Evolutionary conservation across 2,888 invertebrate genomes (phyloP).

Genomic region (Lacanobia oleracea): DNA sequence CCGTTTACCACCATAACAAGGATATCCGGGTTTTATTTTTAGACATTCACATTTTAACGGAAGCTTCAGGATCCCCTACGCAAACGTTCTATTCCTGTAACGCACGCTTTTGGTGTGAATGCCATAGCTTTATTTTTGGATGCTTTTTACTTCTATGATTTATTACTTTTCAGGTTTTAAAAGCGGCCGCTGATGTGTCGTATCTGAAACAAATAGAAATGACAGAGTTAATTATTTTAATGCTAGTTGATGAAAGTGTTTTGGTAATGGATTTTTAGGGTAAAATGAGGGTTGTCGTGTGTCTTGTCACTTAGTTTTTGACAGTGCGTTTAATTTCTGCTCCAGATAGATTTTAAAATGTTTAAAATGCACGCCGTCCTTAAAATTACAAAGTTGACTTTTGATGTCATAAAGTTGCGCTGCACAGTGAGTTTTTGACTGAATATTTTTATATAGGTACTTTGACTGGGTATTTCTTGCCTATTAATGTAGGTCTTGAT

Average conservation of each 20-base stretch:
- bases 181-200: constrained; percentile 63
- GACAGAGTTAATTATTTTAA: constrained; percentile 54
- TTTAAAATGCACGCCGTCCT: not conserved
- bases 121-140: constrained; percentile 82
- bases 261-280: constrained; percentile 17
- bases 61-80: constrained; percentile 78
- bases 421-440: not conserved
- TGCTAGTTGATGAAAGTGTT: constrained; percentile 30
- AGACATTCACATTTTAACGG: constrained; percentile 84
- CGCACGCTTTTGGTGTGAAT: constrained; percentile 71
- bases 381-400: not conserved
- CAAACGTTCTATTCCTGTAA: constrained; percentile 75
- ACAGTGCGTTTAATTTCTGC: constrained; percentile 13
- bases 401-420: not conserved
- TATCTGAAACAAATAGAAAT: constrained; percentile 80
- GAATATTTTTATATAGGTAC: not conserved
- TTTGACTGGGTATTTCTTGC: not conserved
- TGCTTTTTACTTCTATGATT: constrained; percentile 72
- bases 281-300: constrained; percentile 21
- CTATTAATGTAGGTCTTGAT: not conserved
- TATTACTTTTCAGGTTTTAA: constrained; percentile 62
- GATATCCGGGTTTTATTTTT: constrained; percentile 80
- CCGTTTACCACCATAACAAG: constrained; percentile 75
- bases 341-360: not conserved
- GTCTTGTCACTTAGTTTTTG: constrained; percentile 37